Percentiles rank a stretch among this genome's conserved stretches.
phyloP scores from a whole-genome alignment of 2,797 vertebrate species.

The Semaprochilodus insignis region DNA sequence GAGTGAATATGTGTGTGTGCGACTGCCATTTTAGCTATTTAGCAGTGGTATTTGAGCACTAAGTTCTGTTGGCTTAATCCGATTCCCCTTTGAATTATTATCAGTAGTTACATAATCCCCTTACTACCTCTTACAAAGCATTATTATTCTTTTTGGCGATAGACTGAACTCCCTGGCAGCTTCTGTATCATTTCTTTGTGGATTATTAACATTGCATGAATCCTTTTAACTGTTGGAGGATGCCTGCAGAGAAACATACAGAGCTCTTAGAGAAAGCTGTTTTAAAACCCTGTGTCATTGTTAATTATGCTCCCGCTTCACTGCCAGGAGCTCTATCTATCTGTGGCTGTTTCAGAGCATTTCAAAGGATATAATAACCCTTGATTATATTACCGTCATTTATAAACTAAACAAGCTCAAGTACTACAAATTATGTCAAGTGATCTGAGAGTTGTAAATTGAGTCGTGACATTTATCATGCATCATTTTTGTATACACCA shows the following conservation, averaged over 20 bases:
- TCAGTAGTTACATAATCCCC: neutral
- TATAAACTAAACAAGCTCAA: neutral
- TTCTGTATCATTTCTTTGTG: neutral
- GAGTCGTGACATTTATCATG: neutral
- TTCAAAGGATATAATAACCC: constrained; percentile 12
- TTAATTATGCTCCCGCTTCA: constrained; percentile 8
- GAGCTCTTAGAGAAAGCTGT: neutral
- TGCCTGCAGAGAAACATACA: neutral
- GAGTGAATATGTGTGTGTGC: constrained; percentile 43
- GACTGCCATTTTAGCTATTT: neutral
- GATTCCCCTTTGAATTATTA: neutral
- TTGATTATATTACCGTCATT: constrained; percentile 8
- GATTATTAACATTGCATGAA: constrained; percentile 37
- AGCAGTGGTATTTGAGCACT: neutral
- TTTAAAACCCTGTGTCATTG: constrained; percentile 26
- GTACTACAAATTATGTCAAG: neutral
- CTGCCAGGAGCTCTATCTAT: neutral
- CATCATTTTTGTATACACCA: neutral
- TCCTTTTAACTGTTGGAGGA: constrained; percentile 25
- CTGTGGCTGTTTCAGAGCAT: neutral
- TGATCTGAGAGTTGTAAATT: neutral
- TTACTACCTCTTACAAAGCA: neutral
- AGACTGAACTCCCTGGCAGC: neutral
- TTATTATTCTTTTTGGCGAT: constrained; percentile 9
- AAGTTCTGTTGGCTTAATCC: neutral